Evolutionary conservation across 2,797 vertebrate genomes (phyloP).

Genomic region (Acipenser ruthenus): DNA sequence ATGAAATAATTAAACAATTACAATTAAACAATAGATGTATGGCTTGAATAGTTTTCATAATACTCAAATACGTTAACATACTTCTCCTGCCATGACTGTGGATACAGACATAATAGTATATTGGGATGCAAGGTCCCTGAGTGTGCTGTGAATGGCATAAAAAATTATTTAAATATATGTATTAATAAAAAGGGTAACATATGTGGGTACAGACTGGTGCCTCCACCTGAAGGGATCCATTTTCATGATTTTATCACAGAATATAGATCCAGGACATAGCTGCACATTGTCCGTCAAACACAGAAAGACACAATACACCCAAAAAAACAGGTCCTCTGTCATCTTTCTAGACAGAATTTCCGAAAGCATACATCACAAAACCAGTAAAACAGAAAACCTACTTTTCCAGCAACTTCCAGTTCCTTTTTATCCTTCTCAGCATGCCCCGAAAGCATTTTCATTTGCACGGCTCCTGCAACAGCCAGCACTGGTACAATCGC

Average conservation of each 20-base stretch:
- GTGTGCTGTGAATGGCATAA: no score
- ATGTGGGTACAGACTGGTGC: no score
- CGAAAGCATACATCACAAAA: no score
- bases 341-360: constrained; percentile 5
- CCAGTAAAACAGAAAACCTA: constrained; percentile 25
- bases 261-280: constrained; percentile 1
- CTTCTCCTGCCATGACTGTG: no score
- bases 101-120: no score
- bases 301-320: constrained; percentile 19
- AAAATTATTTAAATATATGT: not conserved
- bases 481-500: constrained; percentile 79
- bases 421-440: constrained; percentile 81
- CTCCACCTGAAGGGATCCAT: no score
- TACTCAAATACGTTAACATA: no score
- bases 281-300: constrained; percentile 18
- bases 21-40: not conserved
- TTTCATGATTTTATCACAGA: no score
- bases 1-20: constrained; percentile 6
- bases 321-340: constrained; percentile 23
- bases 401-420: constrained; percentile 87
- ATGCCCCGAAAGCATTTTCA: constrained; percentile 79
- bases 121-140: no score
- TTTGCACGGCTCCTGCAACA: constrained; percentile 72
- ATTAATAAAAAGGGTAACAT: not conserved
- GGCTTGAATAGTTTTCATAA: not conserved